These are phyloP conservation scores for Schizotus pectinicornis DNA, from an alignment of 2,888 invertebrate species.

Conservation along the genomic window DNA sequence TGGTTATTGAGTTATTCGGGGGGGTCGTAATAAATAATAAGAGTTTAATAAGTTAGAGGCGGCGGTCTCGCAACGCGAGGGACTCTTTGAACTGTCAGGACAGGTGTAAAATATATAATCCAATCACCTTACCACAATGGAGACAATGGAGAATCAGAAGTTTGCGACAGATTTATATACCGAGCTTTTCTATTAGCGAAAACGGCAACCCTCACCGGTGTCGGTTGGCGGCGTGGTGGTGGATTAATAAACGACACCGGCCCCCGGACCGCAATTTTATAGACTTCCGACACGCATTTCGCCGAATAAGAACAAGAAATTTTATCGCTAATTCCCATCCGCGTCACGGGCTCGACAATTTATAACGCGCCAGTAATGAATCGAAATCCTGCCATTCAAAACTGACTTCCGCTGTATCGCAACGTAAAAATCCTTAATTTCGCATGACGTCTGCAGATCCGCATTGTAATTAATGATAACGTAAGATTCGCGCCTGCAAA, in stretches of 20 bases:
- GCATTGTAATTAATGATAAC: constrained; percentile 51
- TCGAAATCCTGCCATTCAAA: constrained; percentile 29
- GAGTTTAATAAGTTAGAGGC: constrained; percentile 28
- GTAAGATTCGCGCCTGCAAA: constrained; percentile 39
- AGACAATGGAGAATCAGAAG: constrained; percentile 56
- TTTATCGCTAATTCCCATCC: background rate
- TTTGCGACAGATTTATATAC: constrained; percentile 55
- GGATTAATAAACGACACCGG: constrained; percentile 27
- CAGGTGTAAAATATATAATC: constrained; percentile 54
- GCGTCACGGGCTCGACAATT: constrained; percentile 10
- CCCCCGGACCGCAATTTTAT: constrained; percentile 23
- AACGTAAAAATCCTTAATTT: constrained; percentile 44
- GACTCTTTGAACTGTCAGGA: constrained; percentile 35
- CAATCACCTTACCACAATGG: constrained; percentile 55
- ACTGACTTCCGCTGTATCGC: constrained; percentile 38
- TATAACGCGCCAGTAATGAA: constrained; percentile 17
- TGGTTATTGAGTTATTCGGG: too few relatives aligned
- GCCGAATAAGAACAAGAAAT: constrained; percentile 9
- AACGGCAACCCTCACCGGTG: constrained; percentile 1
- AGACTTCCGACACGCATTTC: constrained; percentile 30
- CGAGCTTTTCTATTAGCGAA: constrained; percentile 29
- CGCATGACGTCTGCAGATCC: constrained; percentile 51
- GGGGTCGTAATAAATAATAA: constrained; percentile 20
- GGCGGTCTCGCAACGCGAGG: constrained; percentile 8
- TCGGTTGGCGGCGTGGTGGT: background rate